These are phyloP conservation scores for Microctonus hyperodae DNA, from an alignment of 2,888 invertebrate genomes.

Conservation along the genomic window DNA sequence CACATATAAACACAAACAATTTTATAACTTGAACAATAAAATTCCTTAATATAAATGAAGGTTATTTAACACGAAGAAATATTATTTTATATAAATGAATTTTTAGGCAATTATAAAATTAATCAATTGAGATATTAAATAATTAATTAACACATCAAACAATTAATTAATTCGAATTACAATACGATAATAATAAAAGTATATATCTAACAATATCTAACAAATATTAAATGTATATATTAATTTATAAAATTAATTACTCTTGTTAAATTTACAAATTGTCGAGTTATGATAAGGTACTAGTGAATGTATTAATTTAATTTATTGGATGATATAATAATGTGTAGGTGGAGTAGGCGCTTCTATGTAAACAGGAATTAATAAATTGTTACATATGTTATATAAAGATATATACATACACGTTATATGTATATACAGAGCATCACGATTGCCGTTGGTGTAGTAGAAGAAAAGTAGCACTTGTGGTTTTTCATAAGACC, in stretches of 20 bases:
- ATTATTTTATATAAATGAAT: too few species aligned
- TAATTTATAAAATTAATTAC: background rate
- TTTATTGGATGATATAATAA: background rate
- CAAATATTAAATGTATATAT: background rate
- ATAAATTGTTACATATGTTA: conserved; percentile 14
- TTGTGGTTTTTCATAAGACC: conserved; percentile 43
- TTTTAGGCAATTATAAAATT: too few species aligned
- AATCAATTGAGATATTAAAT: too few species aligned
- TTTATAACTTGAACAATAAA: too few species aligned
- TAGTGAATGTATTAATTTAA: conserved; percentile 8
- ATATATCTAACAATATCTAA: too few species aligned
- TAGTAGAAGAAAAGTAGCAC: conserved; percentile 33
- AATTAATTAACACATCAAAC: too few species aligned
- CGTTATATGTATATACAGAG: conserved; percentile 2
- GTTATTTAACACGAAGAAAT: too few species aligned
- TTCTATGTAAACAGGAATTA: conserved; percentile 23
- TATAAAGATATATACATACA: conserved; percentile 15
- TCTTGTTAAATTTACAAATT: background rate
- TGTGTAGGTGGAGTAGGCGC: conserved; percentile 21
- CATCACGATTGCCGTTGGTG: conserved; percentile 32
- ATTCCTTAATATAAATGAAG: too few species aligned
- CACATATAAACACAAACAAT: too few species aligned
- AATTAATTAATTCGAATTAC: background rate
- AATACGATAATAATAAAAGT: background rate
- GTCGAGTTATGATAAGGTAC: conserved; percentile 13